Conservation (phyloP, 2,113 vertebrate species). For the Aegotheles bennettii region DNA sequence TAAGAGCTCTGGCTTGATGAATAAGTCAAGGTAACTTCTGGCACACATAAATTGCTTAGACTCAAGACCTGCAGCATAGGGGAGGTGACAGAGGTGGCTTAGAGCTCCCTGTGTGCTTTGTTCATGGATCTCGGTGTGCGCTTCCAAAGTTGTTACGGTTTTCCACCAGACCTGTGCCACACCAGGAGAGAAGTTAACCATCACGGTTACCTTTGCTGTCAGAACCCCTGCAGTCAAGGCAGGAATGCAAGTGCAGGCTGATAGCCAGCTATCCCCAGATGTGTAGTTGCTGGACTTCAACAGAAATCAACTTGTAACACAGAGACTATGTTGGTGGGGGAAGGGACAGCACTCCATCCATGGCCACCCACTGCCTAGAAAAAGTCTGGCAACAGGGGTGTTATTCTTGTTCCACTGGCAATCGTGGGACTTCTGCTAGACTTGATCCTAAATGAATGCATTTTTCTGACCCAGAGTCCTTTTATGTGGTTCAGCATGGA, state of each 20-base stretch:
- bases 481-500: constrained; percentile 67
- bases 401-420: constrained; percentile 69
- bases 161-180: neutral
- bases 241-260: constrained; percentile 23
- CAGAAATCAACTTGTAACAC: constrained; percentile 47
- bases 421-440: constrained; percentile 62
- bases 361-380: constrained; percentile 68
- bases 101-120: neutral
- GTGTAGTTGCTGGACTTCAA: constrained; percentile 30
- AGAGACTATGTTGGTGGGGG: constrained; percentile 49
- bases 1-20: neutral
- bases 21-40: neutral
- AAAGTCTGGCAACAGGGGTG: constrained; percentile 65
- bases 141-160: neutral
- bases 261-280: constrained; percentile 27
- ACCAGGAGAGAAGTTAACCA: constrained; percentile 28
- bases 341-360: constrained; percentile 36
- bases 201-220: constrained; percentile 7
- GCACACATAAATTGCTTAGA: neutral
- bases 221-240: constrained; percentile 1
- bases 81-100: neutral
- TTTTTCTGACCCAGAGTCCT: constrained; percentile 61
- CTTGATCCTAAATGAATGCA: constrained; percentile 70
- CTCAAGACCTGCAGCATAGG: neutral
- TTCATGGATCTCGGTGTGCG: neutral